phyloP scores from a whole-genome alignment of 2,888 invertebrate genomes.

The Camponotus fellah region DNA sequence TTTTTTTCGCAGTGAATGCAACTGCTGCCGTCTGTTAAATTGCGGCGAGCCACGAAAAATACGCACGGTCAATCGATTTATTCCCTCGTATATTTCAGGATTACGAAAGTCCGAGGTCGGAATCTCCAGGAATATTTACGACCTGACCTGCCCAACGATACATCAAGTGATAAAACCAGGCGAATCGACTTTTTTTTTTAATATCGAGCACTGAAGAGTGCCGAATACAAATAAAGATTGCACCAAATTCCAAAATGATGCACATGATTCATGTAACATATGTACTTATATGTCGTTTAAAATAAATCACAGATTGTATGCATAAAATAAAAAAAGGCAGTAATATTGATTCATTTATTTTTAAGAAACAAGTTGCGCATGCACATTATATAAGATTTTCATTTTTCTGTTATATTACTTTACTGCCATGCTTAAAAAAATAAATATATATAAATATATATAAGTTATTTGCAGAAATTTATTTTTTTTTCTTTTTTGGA shows the following conservation, averaged over 20 bases:
- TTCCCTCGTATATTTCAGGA: conserved; percentile 77
- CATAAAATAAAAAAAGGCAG: neutral
- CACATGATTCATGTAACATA: conserved; percentile 8
- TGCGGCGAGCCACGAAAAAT: conserved; percentile 70
- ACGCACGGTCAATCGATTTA: conserved; percentile 75
- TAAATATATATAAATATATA: neutral
- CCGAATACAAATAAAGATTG: conserved; percentile 71
- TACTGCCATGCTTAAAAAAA: neutral
- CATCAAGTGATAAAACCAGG: conserved; percentile 74
- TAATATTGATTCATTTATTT: neutral
- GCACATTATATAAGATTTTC: conserved; percentile 4
- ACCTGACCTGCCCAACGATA: conserved; percentile 69
- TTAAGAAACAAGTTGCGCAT: neutral
- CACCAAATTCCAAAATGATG: conserved; percentile 57
- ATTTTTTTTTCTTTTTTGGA: neutral
- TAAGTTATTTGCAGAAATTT: neutral
- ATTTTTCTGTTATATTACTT: neutral
- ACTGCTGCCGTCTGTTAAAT: conserved; percentile 68
- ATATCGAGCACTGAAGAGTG: conserved; percentile 65
- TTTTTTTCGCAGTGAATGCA: conserved; percentile 53
- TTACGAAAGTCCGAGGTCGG: conserved; percentile 76
- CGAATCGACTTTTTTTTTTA: conserved; percentile 73
- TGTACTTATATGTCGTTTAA: neutral
- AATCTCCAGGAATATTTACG: conserved; percentile 77
- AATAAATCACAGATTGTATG: neutral